Evolutionary conservation across 2,113 vertebrate genomes (phyloP).

Genomic region (Nipponia nippon): DNA sequence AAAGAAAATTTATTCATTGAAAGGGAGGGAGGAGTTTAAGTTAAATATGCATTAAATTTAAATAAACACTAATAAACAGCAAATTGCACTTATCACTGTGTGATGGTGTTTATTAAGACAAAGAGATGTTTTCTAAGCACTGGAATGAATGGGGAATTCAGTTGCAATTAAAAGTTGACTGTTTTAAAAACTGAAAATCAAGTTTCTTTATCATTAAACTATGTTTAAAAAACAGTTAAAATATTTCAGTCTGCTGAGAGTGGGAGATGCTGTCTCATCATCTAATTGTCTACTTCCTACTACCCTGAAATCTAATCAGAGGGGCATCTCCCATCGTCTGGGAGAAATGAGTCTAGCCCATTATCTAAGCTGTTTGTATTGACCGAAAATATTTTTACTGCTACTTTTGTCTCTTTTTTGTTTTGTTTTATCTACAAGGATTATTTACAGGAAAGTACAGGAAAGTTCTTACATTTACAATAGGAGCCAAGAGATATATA

Average conservation of each 20-base stretch:
- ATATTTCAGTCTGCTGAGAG: background rate
- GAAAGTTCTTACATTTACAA: background rate
- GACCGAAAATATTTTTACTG: background rate
- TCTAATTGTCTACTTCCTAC: background rate
- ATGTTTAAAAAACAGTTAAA: background rate
- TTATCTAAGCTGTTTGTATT: background rate
- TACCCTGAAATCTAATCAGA: background rate
- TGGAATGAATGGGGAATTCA: background rate
- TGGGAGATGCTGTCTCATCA: background rate
- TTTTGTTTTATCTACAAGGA: background rate
- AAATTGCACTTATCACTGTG: background rate
- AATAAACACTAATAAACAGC: background rate
- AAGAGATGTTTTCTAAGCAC: background rate
- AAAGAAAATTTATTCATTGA: background rate
- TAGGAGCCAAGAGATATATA: background rate
- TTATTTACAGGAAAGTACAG: background rate
- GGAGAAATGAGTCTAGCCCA: background rate
- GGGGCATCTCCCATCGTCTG: background rate
- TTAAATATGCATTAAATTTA: background rate
- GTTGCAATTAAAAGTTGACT: background rate
- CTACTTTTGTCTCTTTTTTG: background rate
- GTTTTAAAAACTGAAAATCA: background rate
- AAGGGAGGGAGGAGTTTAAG: background rate
- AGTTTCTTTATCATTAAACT: background rate
- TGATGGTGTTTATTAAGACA: background rate